Conservation (phyloP, 2,888 invertebrate genomes). For the Rhagonycha lutea region DNA sequence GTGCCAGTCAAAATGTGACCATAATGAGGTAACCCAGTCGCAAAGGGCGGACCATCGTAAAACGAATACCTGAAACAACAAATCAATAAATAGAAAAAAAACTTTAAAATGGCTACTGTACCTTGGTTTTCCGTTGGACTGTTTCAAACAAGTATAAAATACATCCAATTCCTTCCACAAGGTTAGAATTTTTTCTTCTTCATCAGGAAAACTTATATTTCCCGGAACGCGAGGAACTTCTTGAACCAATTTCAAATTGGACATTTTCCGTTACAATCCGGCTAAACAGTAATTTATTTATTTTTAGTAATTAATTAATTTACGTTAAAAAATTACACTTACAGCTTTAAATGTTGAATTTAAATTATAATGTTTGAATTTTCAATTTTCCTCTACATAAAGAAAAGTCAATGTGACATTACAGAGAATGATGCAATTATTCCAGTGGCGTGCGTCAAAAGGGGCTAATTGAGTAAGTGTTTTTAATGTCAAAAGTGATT, state of each 20-base stretch:
- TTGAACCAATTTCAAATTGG: conserved; percentile 29
- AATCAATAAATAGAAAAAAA: not conserved
- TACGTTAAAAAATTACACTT: not conserved
- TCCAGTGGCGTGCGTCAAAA: not conserved
- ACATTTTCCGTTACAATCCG: not conserved
- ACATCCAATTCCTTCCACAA: conserved; percentile 90
- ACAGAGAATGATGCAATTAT: not conserved
- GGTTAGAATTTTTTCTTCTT: conserved; percentile 81
- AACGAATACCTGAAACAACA: conserved; percentile 76
- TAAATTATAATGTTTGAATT: too few relatives aligned
- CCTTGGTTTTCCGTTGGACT: conserved; percentile 88
- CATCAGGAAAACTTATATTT: conserved; percentile 84
- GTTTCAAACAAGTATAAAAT: conserved; percentile 85
- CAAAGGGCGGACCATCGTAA: conserved; percentile 99
- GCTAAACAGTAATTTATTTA: not conserved
- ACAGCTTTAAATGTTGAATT: not conserved
- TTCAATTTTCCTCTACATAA: not conserved
- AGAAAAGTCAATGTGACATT: not conserved
- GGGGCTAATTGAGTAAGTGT: not conserved
- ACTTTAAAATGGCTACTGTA: conserved; percentile 46
- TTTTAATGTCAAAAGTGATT: too few relatives aligned
- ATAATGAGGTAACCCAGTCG: conserved; percentile 98
- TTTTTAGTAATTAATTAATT: not conserved
- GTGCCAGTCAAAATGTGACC: conserved; percentile 98
- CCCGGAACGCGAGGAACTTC: conserved; percentile 70